Base-by-base conservation (phyloP, 2,797 vertebrate genomes). In the Champsocephalus esox region DNA sequence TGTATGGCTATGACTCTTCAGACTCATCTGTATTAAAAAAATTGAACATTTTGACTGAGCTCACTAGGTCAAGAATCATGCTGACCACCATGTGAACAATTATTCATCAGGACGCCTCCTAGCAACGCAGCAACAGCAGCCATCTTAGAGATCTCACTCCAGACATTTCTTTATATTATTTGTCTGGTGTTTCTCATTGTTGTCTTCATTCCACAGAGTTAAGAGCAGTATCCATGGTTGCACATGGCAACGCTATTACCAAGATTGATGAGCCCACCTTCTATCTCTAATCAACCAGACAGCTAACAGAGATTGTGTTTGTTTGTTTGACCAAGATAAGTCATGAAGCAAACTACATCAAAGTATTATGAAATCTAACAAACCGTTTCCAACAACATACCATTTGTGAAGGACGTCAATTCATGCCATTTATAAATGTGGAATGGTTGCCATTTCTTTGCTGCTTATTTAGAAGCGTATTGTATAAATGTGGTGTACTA, bases 121-220 rank as follows among this genome's bases (percentile, higher is more conserved):
- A 73, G 87, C 82, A 87, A 85, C 83, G 65, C 34, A 45, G 50
- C 46, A 73, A 19, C 70, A 71, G 24, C 10, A 78, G 56, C 59
- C 62, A 59, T 84, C 32, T 43, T 62, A 48, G 70, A 52, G 67
- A 67, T 56, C 66, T 71, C 71, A 69, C 59, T 28, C 52, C 65
- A 89, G 66, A 85, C 80, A 60, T 82, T 69, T 82, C 79, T 85
- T 82, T 83, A 82, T 80, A 75, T 80, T 85, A 88, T 87, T 88
- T 84, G 87, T 88, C 86, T 81, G 69, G 63, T 41, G 74, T 59
- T 77, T 69, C 81, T 81, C 77, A 87, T 89, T 92, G 89, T 92
- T 88, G 82, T 78, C 78, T 46, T 87, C 90, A 91, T 92, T 93
- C 91, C 90, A 67, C 60, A 41, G 69, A 78, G 79, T 77, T 73